A percentile compares a stretch with the other conserved stretches of the same genome.
These are phyloP conservation scores for Actinostola sp. DNA, from an alignment of 92 coral and sea anemone genomes.

Conservation along the genomic window DNA sequence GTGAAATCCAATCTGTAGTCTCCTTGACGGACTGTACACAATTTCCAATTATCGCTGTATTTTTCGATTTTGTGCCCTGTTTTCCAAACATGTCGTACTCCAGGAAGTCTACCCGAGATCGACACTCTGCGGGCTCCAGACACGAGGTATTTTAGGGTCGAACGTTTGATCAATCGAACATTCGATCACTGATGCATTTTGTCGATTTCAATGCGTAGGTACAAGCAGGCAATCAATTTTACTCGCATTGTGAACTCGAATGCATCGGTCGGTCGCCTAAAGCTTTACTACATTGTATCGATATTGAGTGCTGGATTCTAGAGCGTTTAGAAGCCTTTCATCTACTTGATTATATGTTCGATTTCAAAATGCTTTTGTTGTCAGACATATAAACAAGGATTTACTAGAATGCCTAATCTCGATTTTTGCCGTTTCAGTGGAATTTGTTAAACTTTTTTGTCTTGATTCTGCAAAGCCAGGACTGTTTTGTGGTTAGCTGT, in stretches of 20 bases:
- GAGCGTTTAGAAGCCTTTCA: not conserved
- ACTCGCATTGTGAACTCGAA: not conserved
- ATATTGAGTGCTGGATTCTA: not conserved
- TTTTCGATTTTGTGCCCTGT: not conserved
- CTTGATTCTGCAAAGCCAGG: not conserved
- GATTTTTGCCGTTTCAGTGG: not conserved
- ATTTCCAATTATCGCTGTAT: not conserved
- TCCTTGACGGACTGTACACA: not conserved
- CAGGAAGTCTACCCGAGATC: slow-evolving; percentile 32
- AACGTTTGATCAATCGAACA: slow-evolving; percentile 14
- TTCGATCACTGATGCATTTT: slow-evolving; percentile 3
- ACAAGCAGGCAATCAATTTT: not conserved
- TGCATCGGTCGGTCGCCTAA: not conserved
- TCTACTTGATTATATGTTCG: slow-evolving; percentile 8
- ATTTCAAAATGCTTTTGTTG: slow-evolving; percentile 2
- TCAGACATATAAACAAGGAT: not conserved
- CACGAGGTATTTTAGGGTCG: slow-evolving; percentile 12
- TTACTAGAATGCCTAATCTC: not conserved
- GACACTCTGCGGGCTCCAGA: not conserved
- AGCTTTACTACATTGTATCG: not conserved
- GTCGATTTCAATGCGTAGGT: not conserved
- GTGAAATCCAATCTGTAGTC: slow-evolving; percentile 10
- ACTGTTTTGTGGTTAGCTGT: not conserved
- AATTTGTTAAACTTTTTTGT: not conserved
- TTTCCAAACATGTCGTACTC: slow-evolving; percentile 29